A percentile compares a stretch with the other conserved stretches of the same genome.
Evolutionary conservation across 2,797 vertebrate genomes (phyloP).

Genomic region (Hephaestus fuliginosus): DNA sequence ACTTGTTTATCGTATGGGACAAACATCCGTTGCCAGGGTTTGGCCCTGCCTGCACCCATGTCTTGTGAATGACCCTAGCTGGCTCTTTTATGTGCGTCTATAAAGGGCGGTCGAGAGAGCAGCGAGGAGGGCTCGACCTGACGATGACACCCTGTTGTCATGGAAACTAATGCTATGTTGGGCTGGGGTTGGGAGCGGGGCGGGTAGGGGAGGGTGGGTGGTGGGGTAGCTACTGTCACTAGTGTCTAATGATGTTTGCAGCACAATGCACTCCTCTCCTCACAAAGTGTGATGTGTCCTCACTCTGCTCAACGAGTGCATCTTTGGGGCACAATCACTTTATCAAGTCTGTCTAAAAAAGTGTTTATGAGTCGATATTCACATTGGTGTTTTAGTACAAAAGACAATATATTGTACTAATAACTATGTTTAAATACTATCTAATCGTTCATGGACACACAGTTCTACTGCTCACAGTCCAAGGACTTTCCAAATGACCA

Average conservation of each 20-base stretch:
- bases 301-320: conserved; percentile 56
- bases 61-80: conserved; percentile 81
- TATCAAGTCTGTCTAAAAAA: conserved; percentile 4
- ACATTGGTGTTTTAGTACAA: neutral
- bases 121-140: conserved; percentile 86
- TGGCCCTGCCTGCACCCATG: conserved; percentile 67
- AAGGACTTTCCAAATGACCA: conserved; percentile 73
- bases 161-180: conserved; percentile 83
- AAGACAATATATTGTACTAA: neutral
- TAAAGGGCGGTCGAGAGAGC: conserved; percentile 80
- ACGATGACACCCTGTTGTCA: conserved; percentile 87
- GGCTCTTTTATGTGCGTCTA: conserved; percentile 82
- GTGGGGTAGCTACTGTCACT: conserved; percentile 61
- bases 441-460: conserved; percentile 32
- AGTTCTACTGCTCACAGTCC: conserved; percentile 55
- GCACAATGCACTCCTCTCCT: conserved; percentile 69
- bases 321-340: conserved; percentile 22
- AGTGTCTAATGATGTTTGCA: conserved; percentile 80
- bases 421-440: conserved; percentile 24
- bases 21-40: conserved; percentile 85
- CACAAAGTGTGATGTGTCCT: conserved; percentile 54
- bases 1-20: conserved; percentile 86
- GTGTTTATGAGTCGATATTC: neutral
- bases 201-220: neutral
- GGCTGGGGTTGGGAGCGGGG: conserved; percentile 64